Conservation (phyloP, 2,888 invertebrate genomes). For the Mimachlamys varia region DNA sequence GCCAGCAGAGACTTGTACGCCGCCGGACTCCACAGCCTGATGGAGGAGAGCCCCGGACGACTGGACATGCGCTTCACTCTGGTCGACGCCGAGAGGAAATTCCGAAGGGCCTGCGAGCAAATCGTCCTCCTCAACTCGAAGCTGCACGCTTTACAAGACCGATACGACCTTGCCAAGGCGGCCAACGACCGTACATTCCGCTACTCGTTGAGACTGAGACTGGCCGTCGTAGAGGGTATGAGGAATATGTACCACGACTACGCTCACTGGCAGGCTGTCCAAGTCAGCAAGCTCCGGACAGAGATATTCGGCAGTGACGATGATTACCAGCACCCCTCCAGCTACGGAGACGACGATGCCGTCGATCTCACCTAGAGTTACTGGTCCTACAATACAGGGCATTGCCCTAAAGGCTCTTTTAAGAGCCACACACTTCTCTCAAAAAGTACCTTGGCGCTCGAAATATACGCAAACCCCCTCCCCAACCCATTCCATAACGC, state of each 20-base stretch:
- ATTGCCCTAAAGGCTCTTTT: slow-evolving; percentile 21
- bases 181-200: slow-evolving; percentile 66
- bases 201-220: slow-evolving; percentile 66
- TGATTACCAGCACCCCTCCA: neutral
- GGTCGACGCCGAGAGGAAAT: slow-evolving; percentile 58
- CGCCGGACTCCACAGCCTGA: slow-evolving; percentile 15
- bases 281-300: slow-evolving; percentile 59
- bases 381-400: neutral
- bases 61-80: slow-evolving; percentile 37
- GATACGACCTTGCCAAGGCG: slow-evolving; percentile 65
- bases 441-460: neutral
- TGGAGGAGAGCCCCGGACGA: slow-evolving; percentile 6
- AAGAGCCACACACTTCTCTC: neutral
- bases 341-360: neutral
- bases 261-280: slow-evolving; percentile 66
- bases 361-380: neutral
- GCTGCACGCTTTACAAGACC: slow-evolving; percentile 59
- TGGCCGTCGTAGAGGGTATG: slow-evolving; percentile 69
- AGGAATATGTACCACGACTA: slow-evolving; percentile 74
- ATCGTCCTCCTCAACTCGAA: slow-evolving; percentile 65
- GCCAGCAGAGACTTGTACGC: neutral
- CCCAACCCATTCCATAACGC: neutral
- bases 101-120: slow-evolving; percentile 67
- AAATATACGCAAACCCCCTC: neutral
- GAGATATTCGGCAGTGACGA: slow-evolving; percentile 51